A percentile compares a stretch with the other conserved stretches of the same genome.
These are phyloP conservation scores for Arge pagana DNA, from an alignment of 2,888 invertebrate species.

Conservation along the genomic window DNA sequence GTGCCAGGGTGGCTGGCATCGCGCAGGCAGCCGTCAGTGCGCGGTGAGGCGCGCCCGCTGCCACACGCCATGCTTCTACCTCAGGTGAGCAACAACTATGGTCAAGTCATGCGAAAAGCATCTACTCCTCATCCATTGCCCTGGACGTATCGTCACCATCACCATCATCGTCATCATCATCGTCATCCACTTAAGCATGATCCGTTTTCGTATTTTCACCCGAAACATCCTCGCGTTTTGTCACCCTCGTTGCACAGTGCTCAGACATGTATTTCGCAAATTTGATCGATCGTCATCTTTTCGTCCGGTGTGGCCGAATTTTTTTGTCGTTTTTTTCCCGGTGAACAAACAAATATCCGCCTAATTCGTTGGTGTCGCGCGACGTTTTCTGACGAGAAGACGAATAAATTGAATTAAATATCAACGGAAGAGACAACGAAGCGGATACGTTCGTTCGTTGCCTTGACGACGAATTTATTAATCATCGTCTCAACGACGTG, in stretches of 20 bases:
- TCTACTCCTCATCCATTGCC: conserved; percentile 17
- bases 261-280: conserved; percentile 1
- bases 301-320: background rate
- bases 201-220: no score
- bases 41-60: conserved; percentile 58
- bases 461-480: no score
- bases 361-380: background rate
- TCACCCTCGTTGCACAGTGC: background rate
- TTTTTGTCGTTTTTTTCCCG: conserved; percentile 2
- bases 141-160: conserved; percentile 11
- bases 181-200: conserved; percentile 8
- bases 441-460: no score
- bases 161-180: no score
- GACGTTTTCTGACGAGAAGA: no score
- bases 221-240: no score
- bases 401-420: no score
- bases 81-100: conserved; percentile 49
- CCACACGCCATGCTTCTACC: conserved; percentile 56
- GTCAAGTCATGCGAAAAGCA: conserved; percentile 12
- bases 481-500: no score
- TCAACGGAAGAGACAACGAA: no score
- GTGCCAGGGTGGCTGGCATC: conserved; percentile 38
- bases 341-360: background rate
- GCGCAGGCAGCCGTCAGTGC: conserved; percentile 53
- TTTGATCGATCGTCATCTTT: background rate